phyloP scores from a whole-genome alignment of 2,113 vertebrate species.

The Hipposideros armiger region DNA sequence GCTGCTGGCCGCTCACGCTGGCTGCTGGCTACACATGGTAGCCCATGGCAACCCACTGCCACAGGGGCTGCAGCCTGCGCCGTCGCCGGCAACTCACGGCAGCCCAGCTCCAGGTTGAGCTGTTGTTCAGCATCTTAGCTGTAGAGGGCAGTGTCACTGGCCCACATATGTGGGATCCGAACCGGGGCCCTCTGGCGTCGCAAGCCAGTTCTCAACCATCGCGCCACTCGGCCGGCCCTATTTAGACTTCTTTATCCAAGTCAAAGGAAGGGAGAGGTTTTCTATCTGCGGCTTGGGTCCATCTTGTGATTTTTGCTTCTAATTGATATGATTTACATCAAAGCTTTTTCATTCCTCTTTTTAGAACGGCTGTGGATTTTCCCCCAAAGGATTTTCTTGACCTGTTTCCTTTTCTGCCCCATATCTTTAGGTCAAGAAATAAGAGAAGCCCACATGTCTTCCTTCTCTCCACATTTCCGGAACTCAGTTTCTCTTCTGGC shows the following conservation, averaged over 20 bases:
- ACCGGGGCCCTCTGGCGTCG: too few relatives aligned
- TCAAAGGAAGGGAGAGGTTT: not conserved
- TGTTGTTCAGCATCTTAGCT: too few relatives aligned
- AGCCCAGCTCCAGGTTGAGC: too few relatives aligned
- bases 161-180: too few relatives aligned
- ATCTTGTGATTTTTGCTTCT: slow-evolving; percentile 23
- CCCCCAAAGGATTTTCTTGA: not conserved
- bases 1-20: too few relatives aligned
- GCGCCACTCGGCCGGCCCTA: too few relatives aligned
- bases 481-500: not conserved
- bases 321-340: not conserved
- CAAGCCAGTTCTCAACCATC: too few relatives aligned
- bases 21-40: too few relatives aligned
- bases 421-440: not conserved
- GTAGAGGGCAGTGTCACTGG: too few relatives aligned
- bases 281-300: not conserved
- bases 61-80: too few relatives aligned
- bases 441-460: not conserved
- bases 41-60: too few relatives aligned
- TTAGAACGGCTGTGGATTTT: not conserved
- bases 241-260: not conserved
- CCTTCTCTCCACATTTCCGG: not conserved
- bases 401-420: not conserved
- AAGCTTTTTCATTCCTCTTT: not conserved
- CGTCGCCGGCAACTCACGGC: too few relatives aligned